phyloP scores from a whole-genome alignment of 2,797 vertebrate genomes.

The Syngnathus acus region DNA sequence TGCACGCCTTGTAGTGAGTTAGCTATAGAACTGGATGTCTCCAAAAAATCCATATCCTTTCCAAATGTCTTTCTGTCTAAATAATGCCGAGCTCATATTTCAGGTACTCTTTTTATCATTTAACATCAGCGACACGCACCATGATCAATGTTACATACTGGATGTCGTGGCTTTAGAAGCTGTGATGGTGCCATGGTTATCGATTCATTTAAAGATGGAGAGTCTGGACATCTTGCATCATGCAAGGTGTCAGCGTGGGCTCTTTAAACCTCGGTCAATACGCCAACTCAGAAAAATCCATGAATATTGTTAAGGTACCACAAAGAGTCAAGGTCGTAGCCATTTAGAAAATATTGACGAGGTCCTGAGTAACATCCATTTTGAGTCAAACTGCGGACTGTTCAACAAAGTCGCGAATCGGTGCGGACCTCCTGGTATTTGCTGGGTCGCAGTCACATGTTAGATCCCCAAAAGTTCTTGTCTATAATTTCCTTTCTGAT shows the following conservation, averaged over 20 bases:
- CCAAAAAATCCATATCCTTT: neutral
- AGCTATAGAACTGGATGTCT: neutral
- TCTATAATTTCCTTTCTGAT: too few relatives aligned
- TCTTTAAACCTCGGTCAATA: slow-evolving; percentile 1
- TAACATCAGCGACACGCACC: neutral
- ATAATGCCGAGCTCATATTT: neutral
- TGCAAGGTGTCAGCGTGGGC: slow-evolving; percentile 20
- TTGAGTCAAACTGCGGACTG: neutral
- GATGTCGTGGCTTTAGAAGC: neutral
- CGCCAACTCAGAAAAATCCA: neutral
- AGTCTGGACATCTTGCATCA: neutral
- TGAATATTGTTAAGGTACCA: slow-evolving; percentile 3
- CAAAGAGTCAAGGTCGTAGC: slow-evolving; percentile 1
- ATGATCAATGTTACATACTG: neutral
- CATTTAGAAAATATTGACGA: neutral
- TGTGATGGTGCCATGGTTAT: neutral
- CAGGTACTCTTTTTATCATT: neutral
- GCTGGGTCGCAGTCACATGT: neutral
- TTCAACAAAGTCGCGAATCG: neutral
- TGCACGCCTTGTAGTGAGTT: neutral
- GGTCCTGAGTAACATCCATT: neutral
- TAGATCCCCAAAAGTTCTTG: neutral
- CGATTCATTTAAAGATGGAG: neutral
- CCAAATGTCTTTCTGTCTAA: neutral
- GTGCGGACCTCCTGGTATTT: neutral